phyloP scores from a whole-genome alignment of 2,888 invertebrate species.

The Gymnocheta viridis region DNA sequence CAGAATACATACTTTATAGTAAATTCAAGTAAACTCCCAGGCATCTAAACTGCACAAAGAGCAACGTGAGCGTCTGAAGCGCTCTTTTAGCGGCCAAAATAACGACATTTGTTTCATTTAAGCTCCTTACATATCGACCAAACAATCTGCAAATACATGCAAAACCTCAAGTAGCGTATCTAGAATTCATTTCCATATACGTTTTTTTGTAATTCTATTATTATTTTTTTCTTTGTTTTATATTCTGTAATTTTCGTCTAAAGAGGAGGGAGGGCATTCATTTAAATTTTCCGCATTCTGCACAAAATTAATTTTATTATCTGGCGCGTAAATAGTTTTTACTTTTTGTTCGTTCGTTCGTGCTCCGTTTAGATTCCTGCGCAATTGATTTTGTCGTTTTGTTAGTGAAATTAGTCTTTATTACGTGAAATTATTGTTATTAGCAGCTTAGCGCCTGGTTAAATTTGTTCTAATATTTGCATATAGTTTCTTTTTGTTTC shows the following conservation, averaged over 20 bases:
- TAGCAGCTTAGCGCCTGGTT: constrained; percentile 67
- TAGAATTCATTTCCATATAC: constrained; percentile 28
- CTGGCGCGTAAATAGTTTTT: constrained; percentile 77
- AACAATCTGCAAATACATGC: neutral
- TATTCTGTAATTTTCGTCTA: constrained; percentile 39
- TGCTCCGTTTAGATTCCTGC: constrained; percentile 24
- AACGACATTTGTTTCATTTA: neutral
- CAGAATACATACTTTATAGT: too few relatives aligned
- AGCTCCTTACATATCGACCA: neutral
- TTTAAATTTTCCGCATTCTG: constrained; percentile 79
- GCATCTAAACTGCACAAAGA: too few relatives aligned
- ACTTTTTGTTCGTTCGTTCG: neutral
- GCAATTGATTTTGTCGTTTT: constrained; percentile 41
- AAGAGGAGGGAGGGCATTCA: constrained; percentile 38
- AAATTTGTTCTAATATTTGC: constrained; percentile 52
- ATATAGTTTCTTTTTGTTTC: constrained; percentile 5
- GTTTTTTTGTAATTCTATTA: constrained; percentile 31
- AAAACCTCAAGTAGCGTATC: neutral
- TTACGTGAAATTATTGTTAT: constrained; percentile 62
- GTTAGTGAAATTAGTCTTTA: constrained; percentile 62
- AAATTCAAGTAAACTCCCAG: too few relatives aligned
- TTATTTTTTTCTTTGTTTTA: constrained; percentile 3
- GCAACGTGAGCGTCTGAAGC: too few relatives aligned
- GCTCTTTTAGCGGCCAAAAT: too few relatives aligned
- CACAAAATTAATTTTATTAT: constrained; percentile 73